Percentiles rank a stretch among this genome's conserved stretches.
These are phyloP conservation scores for Boulengeromyrus knoepffleri DNA, from an alignment of 2,113 vertebrate species.

Conservation along the genomic window DNA sequence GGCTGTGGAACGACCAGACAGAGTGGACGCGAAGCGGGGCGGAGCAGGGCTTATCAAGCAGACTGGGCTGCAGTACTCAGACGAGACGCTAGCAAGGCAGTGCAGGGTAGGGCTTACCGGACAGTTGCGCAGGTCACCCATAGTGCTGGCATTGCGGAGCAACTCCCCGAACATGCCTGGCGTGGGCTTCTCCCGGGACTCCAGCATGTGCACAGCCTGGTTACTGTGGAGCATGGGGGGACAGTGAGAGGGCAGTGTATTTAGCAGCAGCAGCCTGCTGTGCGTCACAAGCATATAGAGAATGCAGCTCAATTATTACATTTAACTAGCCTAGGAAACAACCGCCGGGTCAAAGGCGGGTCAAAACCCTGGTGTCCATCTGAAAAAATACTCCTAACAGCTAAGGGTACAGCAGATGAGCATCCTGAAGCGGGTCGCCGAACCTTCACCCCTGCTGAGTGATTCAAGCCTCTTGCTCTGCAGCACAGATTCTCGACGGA, in stretches of 20 bases:
- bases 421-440: neutral
- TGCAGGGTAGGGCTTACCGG: slow-evolving; percentile 61
- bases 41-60: neutral
- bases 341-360: too few species aligned
- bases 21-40: neutral
- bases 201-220: slow-evolving; percentile 92
- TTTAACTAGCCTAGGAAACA: neutral
- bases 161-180: slow-evolving; percentile 94
- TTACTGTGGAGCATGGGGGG: slow-evolving; percentile 61
- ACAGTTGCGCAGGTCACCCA: slow-evolving; percentile 89
- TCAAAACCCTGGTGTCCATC: neutral
- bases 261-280: neutral
- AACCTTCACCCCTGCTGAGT: neutral
- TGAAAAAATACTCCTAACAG: neutral
- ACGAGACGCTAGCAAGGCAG: neutral
- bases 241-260: neutral
- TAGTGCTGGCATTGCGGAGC: slow-evolving; percentile 85
- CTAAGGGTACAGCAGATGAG: neutral
- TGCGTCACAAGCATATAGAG: neutral
- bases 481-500: neutral
- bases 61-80: neutral
- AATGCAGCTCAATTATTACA: neutral
- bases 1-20: too few species aligned
- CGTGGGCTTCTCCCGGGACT: slow-evolving; percentile 83
- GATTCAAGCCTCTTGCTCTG: neutral